Base-by-base conservation (phyloP, 2,113 vertebrate species). In the Ailurus styani region DNA sequence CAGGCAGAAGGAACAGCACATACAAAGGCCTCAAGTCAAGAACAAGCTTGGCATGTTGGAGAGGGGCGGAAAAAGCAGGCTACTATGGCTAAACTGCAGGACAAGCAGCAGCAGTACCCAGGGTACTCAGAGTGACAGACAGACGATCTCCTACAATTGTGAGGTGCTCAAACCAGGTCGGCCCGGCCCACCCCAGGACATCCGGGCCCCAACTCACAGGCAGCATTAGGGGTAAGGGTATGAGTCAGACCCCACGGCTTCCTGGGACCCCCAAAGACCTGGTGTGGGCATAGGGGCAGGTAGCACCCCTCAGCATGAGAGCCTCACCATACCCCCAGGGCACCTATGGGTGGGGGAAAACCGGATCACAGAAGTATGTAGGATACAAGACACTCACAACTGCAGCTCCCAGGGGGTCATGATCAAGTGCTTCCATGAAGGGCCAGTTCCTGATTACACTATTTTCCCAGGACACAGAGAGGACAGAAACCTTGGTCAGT, bases 211-310 rank as follows among this genome's bases (percentile, higher is more conserved):
- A 12, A 86, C 79, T 77, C 82, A 78, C 73, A 94, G 88, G 91
- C 91, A 95, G 45, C 42, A 60, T 29, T 82, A 6, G 79, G 77
- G 83, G 64, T 89, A 70, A 97, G 42, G 90, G 64, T 68, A 90
- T 96, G 95, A 98, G 92, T 98, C 96, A 97, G 93, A 92, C 60
- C 72, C 95, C 90, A 90, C 0, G 11, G 90, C 87, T 97, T 97
- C 87, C 96, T 96, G 96, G 90, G 94, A 90, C 84, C 90, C 86
- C 83, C 25, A 78, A 83, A 12, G 52, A 54, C 70, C 73, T 90
- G 45, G 37, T 91, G n/a, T 84, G 87, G 96, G 87, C 81, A 95
- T 23, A 92, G 60, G 10, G 42, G 75, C 29, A 87, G 54, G 72
- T 31, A 95, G 40, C 82, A 87, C 57, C 55, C 42, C 45, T 97